Base-by-base conservation (phyloP, 2,888 invertebrate genomes). In the Cristatella mucedo region DNA sequence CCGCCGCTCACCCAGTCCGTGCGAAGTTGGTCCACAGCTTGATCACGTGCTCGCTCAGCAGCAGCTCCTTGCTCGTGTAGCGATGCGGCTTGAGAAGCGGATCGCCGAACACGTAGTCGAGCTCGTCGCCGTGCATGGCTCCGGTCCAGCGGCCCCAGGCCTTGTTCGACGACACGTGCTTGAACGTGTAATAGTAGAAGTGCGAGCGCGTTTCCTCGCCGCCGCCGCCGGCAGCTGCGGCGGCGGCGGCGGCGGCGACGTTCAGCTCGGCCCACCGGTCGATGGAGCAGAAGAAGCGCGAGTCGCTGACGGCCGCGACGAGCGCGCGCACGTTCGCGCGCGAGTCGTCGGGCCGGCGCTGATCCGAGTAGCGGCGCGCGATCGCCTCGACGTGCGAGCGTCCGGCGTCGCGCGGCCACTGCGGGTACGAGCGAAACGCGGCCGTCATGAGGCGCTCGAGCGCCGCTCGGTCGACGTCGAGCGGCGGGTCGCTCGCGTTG, bases 141-240 rank as follows among this genome's bases (percentile, higher is more conserved):
- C 89, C 89, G 49, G 86, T 85, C 89, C 89, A 91, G 39, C 78
- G 76, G 0, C 89, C 87, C 89, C 89, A 91, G 0, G 81, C 82
- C 58, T 81, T 81, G 46, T 75, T 74, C 57, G 76, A 73, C 49
- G 83, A 67, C 4, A 68, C 76, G 60, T 87, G 84, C 55, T 78
- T 81, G 67, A 81, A 87, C 61, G 83, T 81, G 67, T 89, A 89
- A 73, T 81, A 82, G 68, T 82, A 89, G n/a, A n/a, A n/a, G n/a
- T n/a, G n/a, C n/a, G n/a, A n/a, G n/a, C n/a, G n/a, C 26, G 62
- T 87, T 58, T 80, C 79, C 63, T 82, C 82, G 9, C 85, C 85
- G 42, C 81, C 80, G n/a, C n/a, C n/a, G n/a, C n/a, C n/a, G n/a
- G n/a, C n/a, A n/a, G n/a, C n/a, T n/a, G n/a, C n/a, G n/a, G n/a